Percentiles rank a stretch among this genome's conserved stretches.
Evolutionary conservation across 2,797 vertebrate species (phyloP).

Genomic region (Pempheris klunzingeri): DNA sequence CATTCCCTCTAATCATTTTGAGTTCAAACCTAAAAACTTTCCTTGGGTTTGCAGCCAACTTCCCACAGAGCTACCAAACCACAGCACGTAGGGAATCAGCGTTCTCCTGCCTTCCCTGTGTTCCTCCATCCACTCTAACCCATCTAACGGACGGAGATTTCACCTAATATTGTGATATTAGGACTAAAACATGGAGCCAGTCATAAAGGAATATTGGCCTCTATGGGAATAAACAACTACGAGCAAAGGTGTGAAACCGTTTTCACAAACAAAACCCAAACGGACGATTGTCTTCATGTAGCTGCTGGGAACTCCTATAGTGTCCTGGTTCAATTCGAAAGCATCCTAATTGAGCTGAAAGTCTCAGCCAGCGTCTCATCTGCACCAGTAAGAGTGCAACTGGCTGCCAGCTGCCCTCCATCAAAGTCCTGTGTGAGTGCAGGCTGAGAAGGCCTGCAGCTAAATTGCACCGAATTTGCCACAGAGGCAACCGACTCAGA

Average conservation of each 20-base stretch:
- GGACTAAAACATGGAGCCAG: conserved; percentile 16
- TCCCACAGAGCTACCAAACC: conserved; percentile 30
- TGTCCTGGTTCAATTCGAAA: neutral
- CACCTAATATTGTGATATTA: neutral
- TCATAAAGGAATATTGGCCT: conserved; percentile 1
- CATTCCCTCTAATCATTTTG: conserved; percentile 30
- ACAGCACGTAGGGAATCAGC: conserved; percentile 6
- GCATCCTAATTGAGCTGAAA: conserved; percentile 27
- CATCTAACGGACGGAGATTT: conserved; percentile 35
- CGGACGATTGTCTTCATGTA: neutral
- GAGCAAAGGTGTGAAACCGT: conserved; percentile 6
- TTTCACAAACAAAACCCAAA: neutral
- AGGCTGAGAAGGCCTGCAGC: conserved; percentile 27
- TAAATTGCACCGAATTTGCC: conserved; percentile 55
- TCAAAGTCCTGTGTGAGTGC: conserved; percentile 35
- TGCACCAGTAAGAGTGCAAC: conserved; percentile 12
- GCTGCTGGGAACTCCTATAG: neutral
- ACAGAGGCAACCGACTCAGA: conserved; percentile 16
- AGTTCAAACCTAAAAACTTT: conserved; percentile 32
- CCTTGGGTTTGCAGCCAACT: conserved; percentile 20
- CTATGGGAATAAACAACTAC: neutral
- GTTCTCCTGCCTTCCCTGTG: neutral
- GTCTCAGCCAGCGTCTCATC: conserved; percentile 35
- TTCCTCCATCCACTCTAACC: conserved; percentile 1
- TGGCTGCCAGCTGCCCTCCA: conserved; percentile 44